These are phyloP conservation scores for Tetrapedia diversipes DNA, from an alignment of 2,888 invertebrate genomes.

Conservation along the genomic window DNA sequence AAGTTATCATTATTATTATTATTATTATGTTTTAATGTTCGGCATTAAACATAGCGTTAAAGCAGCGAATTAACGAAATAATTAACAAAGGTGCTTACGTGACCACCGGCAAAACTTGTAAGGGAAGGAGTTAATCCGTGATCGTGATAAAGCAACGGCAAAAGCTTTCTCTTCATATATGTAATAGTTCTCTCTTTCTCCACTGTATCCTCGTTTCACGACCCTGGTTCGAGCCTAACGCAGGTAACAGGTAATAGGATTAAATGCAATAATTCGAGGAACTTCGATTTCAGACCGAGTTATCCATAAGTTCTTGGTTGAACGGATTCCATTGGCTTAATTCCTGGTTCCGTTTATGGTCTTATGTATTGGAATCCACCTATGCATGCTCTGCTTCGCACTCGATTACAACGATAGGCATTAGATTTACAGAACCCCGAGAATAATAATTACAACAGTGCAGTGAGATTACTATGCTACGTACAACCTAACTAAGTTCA, in stretches of 20 bases:
- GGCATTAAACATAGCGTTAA: no score
- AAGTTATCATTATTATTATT: no score
- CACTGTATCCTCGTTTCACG: slow-evolving; percentile 17
- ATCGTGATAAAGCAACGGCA: slow-evolving; percentile 31
- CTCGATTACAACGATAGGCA: slow-evolving; percentile 19
- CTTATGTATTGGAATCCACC: background rate
- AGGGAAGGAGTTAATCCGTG: slow-evolving; percentile 36
- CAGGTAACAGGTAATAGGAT: slow-evolving; percentile 62
- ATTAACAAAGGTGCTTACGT: no score
- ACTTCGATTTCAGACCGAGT: slow-evolving; percentile 63
- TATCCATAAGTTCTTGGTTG: slow-evolving; percentile 55
- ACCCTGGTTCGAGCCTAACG: slow-evolving; percentile 37
- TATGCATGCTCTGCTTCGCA: slow-evolving; percentile 27
- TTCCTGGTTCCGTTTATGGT: slow-evolving; percentile 48
- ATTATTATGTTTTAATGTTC: no score
- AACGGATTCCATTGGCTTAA: slow-evolving; percentile 60
- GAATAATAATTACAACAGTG: slow-evolving; percentile 20
- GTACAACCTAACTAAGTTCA: no score
- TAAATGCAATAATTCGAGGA: slow-evolving; percentile 62
- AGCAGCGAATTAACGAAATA: no score
- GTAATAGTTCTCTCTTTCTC: no score
- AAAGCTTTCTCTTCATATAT: slow-evolving; percentile 13
- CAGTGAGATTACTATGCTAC: slow-evolving; percentile 11
- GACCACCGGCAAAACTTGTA: no score
- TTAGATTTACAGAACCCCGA: slow-evolving; percentile 27